Percentiles rank a stretch among this genome's conserved stretches.
These are phyloP conservation scores for Rugalucina vietnamica DNA, from an alignment of 2,888 invertebrate species.

Conservation along the genomic window DNA sequence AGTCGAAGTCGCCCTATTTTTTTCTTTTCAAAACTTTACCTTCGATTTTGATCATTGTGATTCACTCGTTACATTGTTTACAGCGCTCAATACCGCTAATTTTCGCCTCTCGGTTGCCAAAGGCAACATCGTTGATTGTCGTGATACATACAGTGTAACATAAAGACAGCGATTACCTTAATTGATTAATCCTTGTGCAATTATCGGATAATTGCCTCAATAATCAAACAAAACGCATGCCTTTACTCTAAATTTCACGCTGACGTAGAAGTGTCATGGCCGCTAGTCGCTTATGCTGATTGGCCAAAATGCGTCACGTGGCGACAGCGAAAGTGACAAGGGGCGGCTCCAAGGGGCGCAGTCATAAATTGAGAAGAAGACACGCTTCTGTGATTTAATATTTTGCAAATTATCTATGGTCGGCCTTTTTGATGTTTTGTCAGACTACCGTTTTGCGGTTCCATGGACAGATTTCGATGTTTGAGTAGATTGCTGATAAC, in stretches of 20 bases:
- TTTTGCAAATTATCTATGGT: too few relatives aligned
- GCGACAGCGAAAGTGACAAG: too few relatives aligned
- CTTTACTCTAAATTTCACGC: neutral
- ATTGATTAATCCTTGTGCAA: neutral
- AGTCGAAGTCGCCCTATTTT: neutral
- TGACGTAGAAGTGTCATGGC: too few relatives aligned
- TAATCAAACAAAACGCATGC: neutral
- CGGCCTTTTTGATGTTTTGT: too few relatives aligned
- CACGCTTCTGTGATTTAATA: too few relatives aligned
- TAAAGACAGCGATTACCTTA: neutral
- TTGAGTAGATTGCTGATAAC: too few relatives aligned
- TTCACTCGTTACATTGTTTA: neutral
- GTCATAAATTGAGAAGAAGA: too few relatives aligned
- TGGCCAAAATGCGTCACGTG: too few relatives aligned
- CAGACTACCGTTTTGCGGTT: too few relatives aligned
- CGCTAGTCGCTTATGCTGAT: too few relatives aligned
- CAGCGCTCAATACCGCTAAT: neutral
- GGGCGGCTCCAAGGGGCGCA: too few relatives aligned
- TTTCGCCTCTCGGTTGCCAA: neutral
- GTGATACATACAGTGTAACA: neutral
- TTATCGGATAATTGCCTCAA: neutral
- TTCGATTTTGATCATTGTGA: neutral
- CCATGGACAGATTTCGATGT: too few relatives aligned
- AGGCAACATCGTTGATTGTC: neutral
- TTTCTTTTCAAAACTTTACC: neutral